Conservation (phyloP, 2,888 invertebrate species). For the Eupithecia centaureata region DNA sequence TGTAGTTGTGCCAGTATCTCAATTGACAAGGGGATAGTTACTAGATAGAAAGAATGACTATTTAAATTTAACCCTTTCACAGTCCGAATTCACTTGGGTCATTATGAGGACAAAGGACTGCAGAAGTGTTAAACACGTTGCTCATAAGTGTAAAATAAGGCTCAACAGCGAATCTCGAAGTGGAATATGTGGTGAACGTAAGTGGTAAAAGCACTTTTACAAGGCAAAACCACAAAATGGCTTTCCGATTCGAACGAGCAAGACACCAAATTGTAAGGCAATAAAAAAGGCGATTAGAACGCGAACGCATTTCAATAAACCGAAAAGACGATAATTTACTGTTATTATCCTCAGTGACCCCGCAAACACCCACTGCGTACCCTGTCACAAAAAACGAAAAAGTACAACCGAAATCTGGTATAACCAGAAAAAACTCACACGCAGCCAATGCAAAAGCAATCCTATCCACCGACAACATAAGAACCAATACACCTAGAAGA, state of each 20-base stretch:
- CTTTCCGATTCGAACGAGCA: slow-evolving; percentile 29
- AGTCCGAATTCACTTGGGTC: background rate
- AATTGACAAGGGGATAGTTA: too few species aligned
- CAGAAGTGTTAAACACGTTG: background rate
- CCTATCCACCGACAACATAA: slow-evolving; percentile 40
- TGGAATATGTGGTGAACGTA: background rate
- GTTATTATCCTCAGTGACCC: slow-evolving; percentile 83
- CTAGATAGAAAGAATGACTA: too few species aligned
- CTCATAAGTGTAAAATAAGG: background rate
- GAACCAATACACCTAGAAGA: slow-evolving; percentile 47
- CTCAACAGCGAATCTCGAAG: background rate
- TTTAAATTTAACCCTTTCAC: background rate
- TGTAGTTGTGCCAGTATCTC: background rate
- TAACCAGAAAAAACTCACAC: slow-evolving; percentile 69
- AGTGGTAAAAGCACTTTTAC: slow-evolving; percentile 8
- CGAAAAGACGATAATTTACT: slow-evolving; percentile 80
- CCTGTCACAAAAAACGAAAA: slow-evolving; percentile 78
- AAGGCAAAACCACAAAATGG: slow-evolving; percentile 23
- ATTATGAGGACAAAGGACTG: background rate
- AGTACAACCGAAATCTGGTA: slow-evolving; percentile 77
- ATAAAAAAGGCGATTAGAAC: slow-evolving; percentile 70
- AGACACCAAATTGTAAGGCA: slow-evolving; percentile 35
- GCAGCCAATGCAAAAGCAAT: slow-evolving; percentile 52
- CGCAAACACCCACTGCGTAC: slow-evolving; percentile 81
- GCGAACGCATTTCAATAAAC: slow-evolving; percentile 79